These are phyloP conservation scores for Porites rus DNA, from an alignment of 92 coral and sea anemone species.

Conservation along the genomic window DNA sequence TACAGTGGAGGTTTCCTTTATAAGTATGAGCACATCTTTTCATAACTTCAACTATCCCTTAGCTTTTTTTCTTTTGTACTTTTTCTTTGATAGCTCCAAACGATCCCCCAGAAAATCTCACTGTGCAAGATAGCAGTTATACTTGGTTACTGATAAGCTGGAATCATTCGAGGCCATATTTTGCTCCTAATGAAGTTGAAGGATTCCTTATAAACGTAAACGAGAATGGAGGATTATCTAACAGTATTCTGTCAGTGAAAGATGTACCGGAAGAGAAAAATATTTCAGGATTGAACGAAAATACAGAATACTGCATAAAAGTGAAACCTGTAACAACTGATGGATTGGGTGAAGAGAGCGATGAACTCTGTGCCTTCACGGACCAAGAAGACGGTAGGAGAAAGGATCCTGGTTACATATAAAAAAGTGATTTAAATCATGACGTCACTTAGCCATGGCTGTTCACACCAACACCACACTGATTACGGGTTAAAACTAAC, in stretches of 20 bases:
- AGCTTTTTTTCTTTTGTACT: background rate
- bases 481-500: too few species aligned
- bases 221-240: background rate
- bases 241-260: background rate
- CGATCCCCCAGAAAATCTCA: background rate
- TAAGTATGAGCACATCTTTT: background rate
- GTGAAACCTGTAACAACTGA: background rate
- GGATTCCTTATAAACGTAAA: background rate
- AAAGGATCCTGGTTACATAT: background rate
- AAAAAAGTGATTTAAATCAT: background rate
- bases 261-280: background rate
- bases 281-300: background rate
- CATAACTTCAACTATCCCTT: background rate
- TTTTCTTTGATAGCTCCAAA: background rate
- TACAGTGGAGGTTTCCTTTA: too few species aligned
- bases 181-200: background rate
- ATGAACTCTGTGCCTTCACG: conserved; percentile 19
- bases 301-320: background rate
- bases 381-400: conserved; percentile 44
- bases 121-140: background rate
- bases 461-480: too few species aligned
- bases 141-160: conserved; percentile 16
- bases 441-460: background rate
- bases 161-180: conserved; percentile 6
- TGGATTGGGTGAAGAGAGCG: background rate